Base-by-base conservation (phyloP, 92 coral and sea anemone species). In the Phenganax stokvisi region DNA sequence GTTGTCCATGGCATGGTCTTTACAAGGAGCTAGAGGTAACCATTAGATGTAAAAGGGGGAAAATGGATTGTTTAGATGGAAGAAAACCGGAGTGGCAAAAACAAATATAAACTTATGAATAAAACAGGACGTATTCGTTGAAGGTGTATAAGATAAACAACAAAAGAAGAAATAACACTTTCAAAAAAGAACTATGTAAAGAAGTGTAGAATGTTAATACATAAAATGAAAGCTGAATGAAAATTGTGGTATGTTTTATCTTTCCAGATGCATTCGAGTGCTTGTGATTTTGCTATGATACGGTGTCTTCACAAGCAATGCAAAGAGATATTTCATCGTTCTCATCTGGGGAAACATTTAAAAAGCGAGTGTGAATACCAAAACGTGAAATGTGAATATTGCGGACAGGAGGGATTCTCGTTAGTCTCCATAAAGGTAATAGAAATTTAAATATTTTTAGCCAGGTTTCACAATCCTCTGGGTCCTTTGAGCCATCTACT, bases 221-320 rank as follows among this genome's bases (percentile, higher is more conserved):
- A 37, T 37, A 37, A 37, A 37, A 37, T 37, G 47, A 37, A 37
- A 37, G 47, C 47, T 37, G 47, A 37, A 37, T 37, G 47, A 37
- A 37, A 5, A 1, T 2, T 37, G 47, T 37, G 47, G 47, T 37
- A 37, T 37, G 47, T 37, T 37, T 37, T 37, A 37, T 37, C 47
- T 37, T 37, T 37, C 47, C 47, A 37, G 47, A 1, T 37, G 5
- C 81, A 76, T 60, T 57, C 54, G 1, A n/a, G 0, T n/a, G 47
- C 12, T 1, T 76, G 81, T 76, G 81, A 29, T 12, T 29, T 57
- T 61, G 27, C 67, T 61, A 7, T 28, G 15, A 61, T 61, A 61
- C 9, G 15, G 5, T 61, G 67, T 61, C 25, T 17, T 17, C 25
- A 61, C 15, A 0, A 17, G 9, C 67, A 61, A 12, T 61, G 67